These are phyloP conservation scores for Nipponia nippon DNA, from an alignment of 2,113 vertebrate species.

Conservation along the genomic window DNA sequence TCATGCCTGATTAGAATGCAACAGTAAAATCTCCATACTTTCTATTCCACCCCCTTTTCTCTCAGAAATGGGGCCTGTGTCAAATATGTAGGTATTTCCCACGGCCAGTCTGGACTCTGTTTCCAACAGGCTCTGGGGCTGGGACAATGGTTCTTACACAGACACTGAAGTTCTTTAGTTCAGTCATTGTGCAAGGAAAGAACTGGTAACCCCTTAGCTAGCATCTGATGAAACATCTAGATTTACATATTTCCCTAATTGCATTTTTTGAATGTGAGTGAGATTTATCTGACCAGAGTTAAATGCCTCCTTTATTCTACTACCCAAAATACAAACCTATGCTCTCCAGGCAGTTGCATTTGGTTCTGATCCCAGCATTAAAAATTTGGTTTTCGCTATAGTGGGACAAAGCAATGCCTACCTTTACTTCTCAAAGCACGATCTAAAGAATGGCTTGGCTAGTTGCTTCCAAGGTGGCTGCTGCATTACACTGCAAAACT, in stretches of 20 bases:
- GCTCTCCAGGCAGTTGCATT: constrained; percentile 19
- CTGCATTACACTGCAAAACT: constrained; percentile 40
- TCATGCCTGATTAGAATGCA: constrained; percentile 81
- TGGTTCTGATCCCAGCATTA: constrained; percentile 9
- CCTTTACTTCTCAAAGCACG: constrained; percentile 47
- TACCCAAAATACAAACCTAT: constrained; percentile 60
- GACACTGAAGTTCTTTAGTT: constrained; percentile 83
- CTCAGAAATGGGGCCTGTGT: constrained; percentile 80
- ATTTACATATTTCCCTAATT: constrained; percentile 86
- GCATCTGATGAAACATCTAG: constrained; percentile 83
- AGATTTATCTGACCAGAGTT: constrained; percentile 78
- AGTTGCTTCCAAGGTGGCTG: constrained; percentile 25
- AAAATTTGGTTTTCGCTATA: constrained; percentile 25
- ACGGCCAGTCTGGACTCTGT: constrained; percentile 79
- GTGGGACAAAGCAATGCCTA: neutral
- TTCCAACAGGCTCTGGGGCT: constrained; percentile 74
- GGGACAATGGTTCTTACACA: constrained; percentile 84
- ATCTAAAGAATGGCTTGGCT: constrained; percentile 31
- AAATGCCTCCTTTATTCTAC: constrained; percentile 76
- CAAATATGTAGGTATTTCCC: constrained; percentile 87
- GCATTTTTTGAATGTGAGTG: constrained; percentile 76
- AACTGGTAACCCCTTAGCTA: constrained; percentile 77
- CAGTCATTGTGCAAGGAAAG: constrained; percentile 79
- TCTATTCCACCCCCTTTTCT: constrained; percentile 77
- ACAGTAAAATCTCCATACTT: constrained; percentile 83